Evolutionary conservation across 2,888 invertebrate genomes (phyloP), one percentile per base, ranked within the genome.

Genomic region (Phengaris alcon): DNA sequence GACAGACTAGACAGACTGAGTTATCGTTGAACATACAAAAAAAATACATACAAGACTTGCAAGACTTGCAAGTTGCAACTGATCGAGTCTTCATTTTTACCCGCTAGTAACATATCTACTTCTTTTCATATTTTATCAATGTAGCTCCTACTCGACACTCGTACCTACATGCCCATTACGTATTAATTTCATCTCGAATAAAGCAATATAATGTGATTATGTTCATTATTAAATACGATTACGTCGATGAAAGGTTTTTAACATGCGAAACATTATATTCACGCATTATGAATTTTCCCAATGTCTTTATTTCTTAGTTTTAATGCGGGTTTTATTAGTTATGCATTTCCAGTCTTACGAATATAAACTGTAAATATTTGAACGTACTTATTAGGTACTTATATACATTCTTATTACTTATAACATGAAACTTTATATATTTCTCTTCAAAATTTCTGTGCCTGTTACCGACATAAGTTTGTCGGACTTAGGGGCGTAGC

Each of bases 131-230:
- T 59, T 22, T 15, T 10, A 59, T 59, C 59, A 59, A 59, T 59
- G 59, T 8, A 59, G 7, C 0, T 74, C 15, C 44, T 59, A 46
- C 69, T 54, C 74, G 46, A 22, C 22, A 22, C 22, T 22, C 22
- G 22, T 22, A 22, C 22, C 22, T 69, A 68, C 69, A 52, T 69
- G 69, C 48, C 68, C 68, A 75, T 75, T 69, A 75, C 75, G 55
- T 68, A 75, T 75, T 15, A 68, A 75, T 69, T 75, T 75, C 68
- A 69, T 46, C 54, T 69, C 55, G 55, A 54, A 75, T 51, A 74
- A 46, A 68, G 52, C 74, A 55, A 48, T 68, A 44, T 44, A 68
- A 52, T 52, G 13, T 54, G 68, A 44, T 54, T 46, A 68, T 10
- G 73, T 44, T 55, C 55, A 55, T 55, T 54, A 44, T 35, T 48